Evolutionary conservation across 2,888 invertebrate species (phyloP), one percentile per base, ranked within the genome.

Genomic region (Volucella bombylans): DNA sequence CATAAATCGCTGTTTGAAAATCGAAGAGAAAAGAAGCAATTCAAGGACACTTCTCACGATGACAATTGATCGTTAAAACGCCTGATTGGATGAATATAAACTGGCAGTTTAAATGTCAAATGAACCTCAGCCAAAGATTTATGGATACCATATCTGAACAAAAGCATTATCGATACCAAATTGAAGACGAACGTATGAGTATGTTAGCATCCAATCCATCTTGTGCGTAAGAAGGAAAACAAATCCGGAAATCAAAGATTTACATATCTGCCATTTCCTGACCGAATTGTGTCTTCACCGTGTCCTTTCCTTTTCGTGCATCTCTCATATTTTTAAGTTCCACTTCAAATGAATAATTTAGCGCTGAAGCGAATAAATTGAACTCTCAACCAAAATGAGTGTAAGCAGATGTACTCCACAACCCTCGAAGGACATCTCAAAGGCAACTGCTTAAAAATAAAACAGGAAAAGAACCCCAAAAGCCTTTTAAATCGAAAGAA

Each of bases 331-430:
- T 85, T 85, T 77, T 85, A 76, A 85, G 81, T 85, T 81, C n/a
- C 45, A 71, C 68, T 77, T 81, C 76, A 72, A 77, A 81, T 85
- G 80, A 85, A 85, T 85, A 85, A 85, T 85, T 85, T 85, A 85
- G 68, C 68, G 67, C 72, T 49, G 81, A 85, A 85, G 41, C 76
- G 81, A 85, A 85, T 85, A 85, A 85, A 85, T 81, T 85, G 71
- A 85, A 68, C 76, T 49, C 57, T 39, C 52, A 82, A 81, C 49
- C 23, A 74, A 41, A 41, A 49, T 12, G 50, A 67, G 81, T 81
- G 76, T 71, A 81, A 81, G 55, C 85, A 81, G 81, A 77, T 81
- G 76, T 81, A 85, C 71, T 67, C 55, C 15, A 59, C 59, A 64
- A 43, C 64, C 79, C 83, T 81, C 76, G 72, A 85, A 85, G 85